Base-by-base conservation (phyloP, 2,888 invertebrate genomes). In the Hymenopus coronatus region DNA sequence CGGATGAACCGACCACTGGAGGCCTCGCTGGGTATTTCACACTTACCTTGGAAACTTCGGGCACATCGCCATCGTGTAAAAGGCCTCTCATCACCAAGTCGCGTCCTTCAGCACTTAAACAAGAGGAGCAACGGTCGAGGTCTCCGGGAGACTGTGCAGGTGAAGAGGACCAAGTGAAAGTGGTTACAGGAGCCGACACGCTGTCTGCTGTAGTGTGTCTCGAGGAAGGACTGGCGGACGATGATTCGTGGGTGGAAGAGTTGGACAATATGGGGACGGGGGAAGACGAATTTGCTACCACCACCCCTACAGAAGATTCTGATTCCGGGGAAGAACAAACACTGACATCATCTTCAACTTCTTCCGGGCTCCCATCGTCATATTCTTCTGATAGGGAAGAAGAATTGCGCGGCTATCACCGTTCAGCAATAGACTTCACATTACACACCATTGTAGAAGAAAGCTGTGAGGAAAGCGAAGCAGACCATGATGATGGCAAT, bases 381-480 rank as follows among this genome's bases (percentile, higher is more conserved):
- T 94, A 96, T 90, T 28, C 82, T 28, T 95, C 95, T 25, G 96
- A 97, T 91, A 95, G 97, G 8, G 97, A 98, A 92, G 97, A 97
- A 90, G 97, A 97, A 90, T 94, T 97, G 84, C 94, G 97, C 7
- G 96, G 96, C n/a, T 98, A 97, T 92, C 97, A 97, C 92, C 95
- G 97, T 88, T 95, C 97, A 89, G 96, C 96, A 1, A 96, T 98
- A 92, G 98, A 98, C 93, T 98, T 98, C 92, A 98, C 98, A 2
- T 94, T 98, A 90, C 98, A 98, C 92, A 98, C 98, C 0, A 98
- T 98, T 91, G 96, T 98, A 46, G 98, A 98, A 94, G 98, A 98
- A 93, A 98, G 98, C 92, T 98, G 98, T 93, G 98, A 98, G 94
- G 98, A 98, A 93, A 98, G 98, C 93, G 97, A 97, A 93, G 95